Base-by-base conservation (phyloP, 1,140 invertebrate species). In the Drosophila seguyi region DNA sequence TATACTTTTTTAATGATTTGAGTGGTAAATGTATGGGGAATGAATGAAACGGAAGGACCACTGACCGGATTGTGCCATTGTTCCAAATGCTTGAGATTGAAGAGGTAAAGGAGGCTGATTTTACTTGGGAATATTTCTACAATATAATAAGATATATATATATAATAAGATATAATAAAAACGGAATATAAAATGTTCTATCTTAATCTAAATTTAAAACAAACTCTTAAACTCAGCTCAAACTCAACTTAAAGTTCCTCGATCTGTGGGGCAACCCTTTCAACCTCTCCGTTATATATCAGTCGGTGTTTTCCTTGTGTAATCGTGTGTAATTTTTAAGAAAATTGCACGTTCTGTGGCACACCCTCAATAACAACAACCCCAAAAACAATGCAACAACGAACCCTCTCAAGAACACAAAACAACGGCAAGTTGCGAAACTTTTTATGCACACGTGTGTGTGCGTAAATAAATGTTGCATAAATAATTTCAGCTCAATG, bases 311-410 rank as follows among this genome's bases (percentile, higher is more conserved):
- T 84, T 90, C 78, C 77, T 75, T 88, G 85, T 88, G 81, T 90
- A 88, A 88, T 88, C 85, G 85, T 88, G 85, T 88, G 85, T 88
- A 85, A 88, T 88, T 88, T 88, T 88, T 88, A 90, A 88, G 85
- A 88, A 88, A 88, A 88, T 90, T 88, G 85, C 80, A 88, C 85
- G 78, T 81, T 75, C 72, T 68, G 55, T 31, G 25, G 47, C 47
- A 52, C 50, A 60, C 62, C 65, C 56, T 47, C 57, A 53, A 56
- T 68, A 87, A 69, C 84, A 87, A 69, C 84, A 88, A 90, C 84
- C 84, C 85, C 67, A 75, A 88, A 88, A 84, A 88, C 84, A 88
- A 84, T 88, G 84, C 77, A 87, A 27, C 44, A n/a, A 16, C 11
- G 14, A 50, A 50, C 48, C 29, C 29, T 22, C 52, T 55, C 20